Evolutionary conservation across 2,888 invertebrate genomes (phyloP).

Genomic region (Drosophila paranaensis): DNA sequence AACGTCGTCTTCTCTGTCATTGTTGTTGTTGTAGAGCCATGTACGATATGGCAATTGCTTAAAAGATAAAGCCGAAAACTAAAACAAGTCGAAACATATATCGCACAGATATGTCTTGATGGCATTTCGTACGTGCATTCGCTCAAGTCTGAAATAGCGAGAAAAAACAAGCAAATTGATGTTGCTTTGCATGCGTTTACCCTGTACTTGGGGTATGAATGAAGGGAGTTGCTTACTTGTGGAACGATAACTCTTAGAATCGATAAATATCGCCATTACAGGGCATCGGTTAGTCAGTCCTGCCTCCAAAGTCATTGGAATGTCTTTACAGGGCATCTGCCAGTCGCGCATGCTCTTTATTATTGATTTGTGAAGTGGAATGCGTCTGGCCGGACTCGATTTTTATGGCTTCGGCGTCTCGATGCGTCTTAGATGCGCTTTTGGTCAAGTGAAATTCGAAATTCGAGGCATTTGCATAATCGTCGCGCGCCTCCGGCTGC

Average conservation of each 20-base stretch:
- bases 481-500: conserved; percentile 6
- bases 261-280: neutral
- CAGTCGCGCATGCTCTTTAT: neutral
- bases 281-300: neutral
- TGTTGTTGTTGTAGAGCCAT: conserved; percentile 28
- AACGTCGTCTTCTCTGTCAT: neutral
- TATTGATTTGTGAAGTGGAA: conserved; percentile 3
- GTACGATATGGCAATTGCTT: conserved; percentile 25
- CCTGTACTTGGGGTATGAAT: neutral
- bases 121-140: conserved; percentile 10
- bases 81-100: conserved; percentile 7
- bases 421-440: conserved; percentile 33
- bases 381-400: conserved; percentile 13
- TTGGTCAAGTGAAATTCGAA: conserved; percentile 39
- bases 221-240: too few species aligned
- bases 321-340: neutral
- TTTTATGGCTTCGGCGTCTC: conserved; percentile 42
- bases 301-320: too few species aligned
- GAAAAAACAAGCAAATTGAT: neutral
- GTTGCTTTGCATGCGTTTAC: neutral
- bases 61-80: conserved; percentile 1
- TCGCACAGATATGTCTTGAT: conserved; percentile 6
- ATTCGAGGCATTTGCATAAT: conserved; percentile 51
- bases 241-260: too few species aligned
- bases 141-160: conserved; percentile 9